These are phyloP conservation scores for Athetis lepigone DNA, from an alignment of 2,888 invertebrate species.

Conservation along the genomic window DNA sequence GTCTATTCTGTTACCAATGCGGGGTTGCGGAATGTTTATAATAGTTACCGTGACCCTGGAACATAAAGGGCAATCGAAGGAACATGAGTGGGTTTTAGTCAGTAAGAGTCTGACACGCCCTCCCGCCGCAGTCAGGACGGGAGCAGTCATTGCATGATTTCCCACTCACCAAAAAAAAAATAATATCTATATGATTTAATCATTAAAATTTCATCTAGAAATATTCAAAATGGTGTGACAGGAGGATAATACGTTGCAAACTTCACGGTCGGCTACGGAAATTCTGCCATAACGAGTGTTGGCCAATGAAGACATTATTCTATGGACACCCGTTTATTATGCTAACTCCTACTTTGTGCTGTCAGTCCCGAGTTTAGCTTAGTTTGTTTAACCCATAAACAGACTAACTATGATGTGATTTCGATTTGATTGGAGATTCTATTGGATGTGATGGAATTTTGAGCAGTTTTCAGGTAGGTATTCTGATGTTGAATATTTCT, in stretches of 20 bases:
- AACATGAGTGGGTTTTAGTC: no score
- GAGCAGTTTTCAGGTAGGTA: neutral
- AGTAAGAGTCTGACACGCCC: no score
- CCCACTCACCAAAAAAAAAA: no score
- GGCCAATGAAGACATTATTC: conserved; percentile 65
- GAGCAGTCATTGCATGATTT: no score
- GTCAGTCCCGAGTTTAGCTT: conserved; percentile 36
- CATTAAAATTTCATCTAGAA: conserved; percentile 8
- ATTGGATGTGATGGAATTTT: conserved; percentile 9
- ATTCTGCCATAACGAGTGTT: conserved; percentile 51
- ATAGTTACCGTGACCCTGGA: no score
- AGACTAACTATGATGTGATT: conserved; percentile 20
- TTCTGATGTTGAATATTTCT: neutral
- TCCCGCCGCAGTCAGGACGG: no score
- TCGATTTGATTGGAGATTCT: conserved; percentile 19
- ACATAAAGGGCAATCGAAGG: no score
- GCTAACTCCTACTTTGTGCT: conserved; percentile 52
- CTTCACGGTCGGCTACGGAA: conserved; percentile 60
- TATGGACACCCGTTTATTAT: conserved; percentile 50
- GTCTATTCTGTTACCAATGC: no score
- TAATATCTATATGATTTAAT: no score
- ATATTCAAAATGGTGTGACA: conserved; percentile 23
- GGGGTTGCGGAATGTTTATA: no score
- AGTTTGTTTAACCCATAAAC: conserved; percentile 43
- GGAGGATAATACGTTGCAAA: conserved; percentile 35